These are phyloP conservation scores for Sphaerophoria rueppellii DNA, from an alignment of 2,888 invertebrate genomes.

Conservation along the genomic window DNA sequence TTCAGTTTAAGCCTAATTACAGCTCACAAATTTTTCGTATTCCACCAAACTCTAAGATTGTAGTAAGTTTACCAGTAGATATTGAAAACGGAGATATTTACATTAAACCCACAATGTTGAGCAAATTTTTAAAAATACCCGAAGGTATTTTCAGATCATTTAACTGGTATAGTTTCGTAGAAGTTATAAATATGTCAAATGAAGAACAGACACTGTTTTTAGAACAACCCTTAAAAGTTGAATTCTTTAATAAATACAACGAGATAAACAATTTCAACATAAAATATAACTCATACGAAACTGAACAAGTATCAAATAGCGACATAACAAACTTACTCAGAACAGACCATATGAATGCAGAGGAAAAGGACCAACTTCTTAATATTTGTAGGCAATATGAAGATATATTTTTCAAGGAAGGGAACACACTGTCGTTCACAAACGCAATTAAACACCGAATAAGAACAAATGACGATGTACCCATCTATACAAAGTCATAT, in stretches of 20 bases:
- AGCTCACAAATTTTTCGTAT: constrained; percentile 37
- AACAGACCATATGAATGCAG: constrained; percentile 17
- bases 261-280: constrained; percentile 28
- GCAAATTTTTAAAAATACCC: constrained; percentile 19
- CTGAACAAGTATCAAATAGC: background rate
- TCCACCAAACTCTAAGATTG: constrained; percentile 17
- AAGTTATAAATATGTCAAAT: constrained; percentile 37
- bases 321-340: background rate
- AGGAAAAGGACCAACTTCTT: background rate
- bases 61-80: constrained; percentile 40
- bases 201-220: constrained; percentile 11
- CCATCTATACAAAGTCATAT: constrained; percentile 11
- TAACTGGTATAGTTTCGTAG: constrained; percentile 35
- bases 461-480: background rate
- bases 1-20: constrained; percentile 44
- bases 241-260: constrained; percentile 7
- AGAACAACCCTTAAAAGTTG: background rate
- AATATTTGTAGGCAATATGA: constrained; percentile 7
- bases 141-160: constrained; percentile 46
- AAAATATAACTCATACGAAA: constrained; percentile 3
- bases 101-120: constrained; percentile 17
- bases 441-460: background rate
- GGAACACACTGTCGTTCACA: constrained; percentile 6
- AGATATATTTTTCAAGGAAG: constrained; percentile 8
- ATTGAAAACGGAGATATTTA: constrained; percentile 43